phyloP scores from a whole-genome alignment of 2,797 vertebrate genomes.

The Manis pentadactyla region DNA sequence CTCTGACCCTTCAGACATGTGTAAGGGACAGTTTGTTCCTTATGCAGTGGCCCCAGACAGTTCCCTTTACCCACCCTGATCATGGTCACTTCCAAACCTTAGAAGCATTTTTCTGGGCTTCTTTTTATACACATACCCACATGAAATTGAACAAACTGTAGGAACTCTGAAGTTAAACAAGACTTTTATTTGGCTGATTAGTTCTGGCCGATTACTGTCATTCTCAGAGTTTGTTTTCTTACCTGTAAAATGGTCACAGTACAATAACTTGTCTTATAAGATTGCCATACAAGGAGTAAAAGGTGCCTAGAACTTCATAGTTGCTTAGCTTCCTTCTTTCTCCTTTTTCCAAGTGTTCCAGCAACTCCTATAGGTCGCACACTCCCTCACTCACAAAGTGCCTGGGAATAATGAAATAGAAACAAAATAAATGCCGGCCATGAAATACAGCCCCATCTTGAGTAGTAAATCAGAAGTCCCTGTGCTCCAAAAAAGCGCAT shows the following conservation, averaged over 20 bases:
- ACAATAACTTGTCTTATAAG: neutral
- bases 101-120: slow-evolving; percentile 9
- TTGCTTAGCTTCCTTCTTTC: neutral
- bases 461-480: slow-evolving; percentile 66
- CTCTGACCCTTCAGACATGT: neutral
- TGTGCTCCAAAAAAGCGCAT: neutral
- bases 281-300: neutral
- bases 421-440: slow-evolving; percentile 23
- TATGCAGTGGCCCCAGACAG: neutral
- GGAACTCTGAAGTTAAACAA: neutral
- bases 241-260: neutral
- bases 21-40: neutral
- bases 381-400: slow-evolving; percentile 48
- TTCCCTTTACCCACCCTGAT: neutral
- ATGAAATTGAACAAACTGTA: neutral
- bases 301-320: neutral
- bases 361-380: slow-evolving; percentile 47
- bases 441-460: slow-evolving; percentile 53
- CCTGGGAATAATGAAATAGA: slow-evolving; percentile 64
- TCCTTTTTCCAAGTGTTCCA: slow-evolving; percentile 55
- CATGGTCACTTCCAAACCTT: neutral
- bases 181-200: neutral
- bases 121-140: neutral
- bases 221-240: slow-evolving; percentile 20
- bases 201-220: neutral